Evolutionary conservation across 2,113 vertebrate genomes (phyloP).

Genomic region (Oryctolagus cuniculus): mOryCun1.1 NC_091433.1:18957001-18957500

Average conservation of each 20-base stretch:
- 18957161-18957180: conserved; percentile 17
- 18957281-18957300: conserved; percentile 23
- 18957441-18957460: neutral
- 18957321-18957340: neutral
- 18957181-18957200: conserved; percentile 39
- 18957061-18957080: neutral
- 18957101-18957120: conserved; percentile 6
- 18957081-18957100: neutral
- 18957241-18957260: conserved; percentile 26
- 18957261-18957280: conserved; percentile 9
- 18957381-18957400: neutral
- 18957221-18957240: conserved; percentile 42
- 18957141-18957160: neutral
- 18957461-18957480: neutral
- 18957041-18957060: neutral
- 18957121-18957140: conserved; percentile 46
- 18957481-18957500: neutral
- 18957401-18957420: neutral
- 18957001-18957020: neutral
- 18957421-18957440: neutral
- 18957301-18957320: neutral
- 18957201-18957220: conserved; percentile 53
- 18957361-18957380: neutral
- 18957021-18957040: neutral
- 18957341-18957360: neutral